Evolutionary conservation across 2,113 vertebrate genomes (phyloP).

Genomic region (Xenopus tropicalis): DNA sequence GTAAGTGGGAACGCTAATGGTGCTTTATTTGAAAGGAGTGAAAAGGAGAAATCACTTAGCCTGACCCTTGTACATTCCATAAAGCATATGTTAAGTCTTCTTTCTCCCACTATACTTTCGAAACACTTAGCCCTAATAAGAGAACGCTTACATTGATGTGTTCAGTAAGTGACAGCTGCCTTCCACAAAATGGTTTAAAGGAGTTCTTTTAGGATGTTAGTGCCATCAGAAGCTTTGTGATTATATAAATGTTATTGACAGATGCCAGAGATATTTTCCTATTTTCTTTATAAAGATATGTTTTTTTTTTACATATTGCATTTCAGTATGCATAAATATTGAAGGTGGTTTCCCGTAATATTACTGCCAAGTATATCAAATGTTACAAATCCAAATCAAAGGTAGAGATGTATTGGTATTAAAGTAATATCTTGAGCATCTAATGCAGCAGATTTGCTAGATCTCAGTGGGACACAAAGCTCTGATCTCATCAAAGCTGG

Average conservation of each 20-base stretch:
- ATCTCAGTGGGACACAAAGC: background rate
- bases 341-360: background rate
- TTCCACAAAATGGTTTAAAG: background rate
- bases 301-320: background rate
- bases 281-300: background rate
- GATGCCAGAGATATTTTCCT: background rate
- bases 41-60: slow-evolving; percentile 47
- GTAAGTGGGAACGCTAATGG: slow-evolving; percentile 46
- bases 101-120: slow-evolving; percentile 34
- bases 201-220: background rate
- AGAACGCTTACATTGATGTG: background rate
- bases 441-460: background rate
- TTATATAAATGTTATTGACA: background rate
- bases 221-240: background rate
- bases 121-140: slow-evolving; percentile 37
- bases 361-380: background rate
- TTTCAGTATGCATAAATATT: background rate
- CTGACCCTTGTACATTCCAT: slow-evolving; percentile 51
- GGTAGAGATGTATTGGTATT: background rate
- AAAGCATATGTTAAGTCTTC: slow-evolving; percentile 49
- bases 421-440: background rate
- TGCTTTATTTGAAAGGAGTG: slow-evolving; percentile 48
- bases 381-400: background rate
- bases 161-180: background rate
- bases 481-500: background rate